Evolutionary conservation across 2,797 vertebrate genomes (phyloP).

Genomic region (Acrossocheilus fasciatus): DNA sequence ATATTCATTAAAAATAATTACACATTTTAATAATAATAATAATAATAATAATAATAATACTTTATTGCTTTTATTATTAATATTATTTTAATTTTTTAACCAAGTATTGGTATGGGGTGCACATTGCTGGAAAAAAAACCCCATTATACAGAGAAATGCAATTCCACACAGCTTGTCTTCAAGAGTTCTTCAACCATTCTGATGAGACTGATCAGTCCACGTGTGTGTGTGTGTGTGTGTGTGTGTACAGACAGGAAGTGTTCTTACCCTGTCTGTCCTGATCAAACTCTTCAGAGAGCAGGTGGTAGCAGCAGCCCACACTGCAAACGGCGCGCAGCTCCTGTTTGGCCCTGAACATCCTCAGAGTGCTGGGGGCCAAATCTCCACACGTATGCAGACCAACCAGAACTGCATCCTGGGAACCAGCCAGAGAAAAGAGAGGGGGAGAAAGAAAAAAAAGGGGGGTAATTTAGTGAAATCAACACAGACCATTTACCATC

Average conservation of each 20-base stretch:
- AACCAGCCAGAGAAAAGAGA: background rate
- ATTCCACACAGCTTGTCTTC: background rate
- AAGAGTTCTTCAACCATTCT: background rate
- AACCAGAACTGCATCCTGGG: constrained; percentile 90
- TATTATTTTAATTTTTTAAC: background rate
- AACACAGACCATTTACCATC: constrained; percentile 1
- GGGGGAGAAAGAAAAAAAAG: constrained; percentile 1
- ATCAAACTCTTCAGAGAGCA: constrained; percentile 80
- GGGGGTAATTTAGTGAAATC: constrained; percentile 25
- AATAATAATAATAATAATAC: background rate
- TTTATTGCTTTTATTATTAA: background rate
- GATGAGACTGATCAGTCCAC: background rate
- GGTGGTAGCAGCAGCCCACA: constrained; percentile 97
- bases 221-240: constrained; percentile 34
- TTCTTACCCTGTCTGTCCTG: constrained; percentile 76
- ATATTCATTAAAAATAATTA: background rate
- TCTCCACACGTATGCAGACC: constrained; percentile 98
- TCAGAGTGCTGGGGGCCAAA: constrained; percentile 85
- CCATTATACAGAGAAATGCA: background rate
- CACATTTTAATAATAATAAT: background rate
- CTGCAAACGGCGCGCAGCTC: constrained; percentile 93
- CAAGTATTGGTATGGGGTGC: background rate
- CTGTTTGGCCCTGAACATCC: constrained; percentile 87
- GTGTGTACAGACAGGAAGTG: background rate
- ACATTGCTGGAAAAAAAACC: background rate